phyloP scores from a whole-genome alignment of 2,797 vertebrate genomes.

The Halcyon badia region DNA sequence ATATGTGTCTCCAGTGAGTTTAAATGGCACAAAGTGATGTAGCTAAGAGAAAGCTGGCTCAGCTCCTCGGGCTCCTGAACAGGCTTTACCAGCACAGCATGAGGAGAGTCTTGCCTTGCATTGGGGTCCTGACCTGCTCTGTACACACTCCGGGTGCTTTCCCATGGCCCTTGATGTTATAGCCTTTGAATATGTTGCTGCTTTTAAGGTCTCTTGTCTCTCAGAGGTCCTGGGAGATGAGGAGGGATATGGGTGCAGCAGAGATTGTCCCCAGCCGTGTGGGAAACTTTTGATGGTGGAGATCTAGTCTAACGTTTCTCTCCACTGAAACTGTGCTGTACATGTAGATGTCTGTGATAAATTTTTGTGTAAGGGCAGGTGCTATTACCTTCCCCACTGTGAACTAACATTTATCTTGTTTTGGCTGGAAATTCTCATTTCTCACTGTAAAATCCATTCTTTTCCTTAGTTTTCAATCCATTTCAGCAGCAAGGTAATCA shows the following conservation, averaged over 20 bases:
- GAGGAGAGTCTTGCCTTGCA: background rate
- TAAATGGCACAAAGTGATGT: background rate
- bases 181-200: background rate
- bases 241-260: background rate
- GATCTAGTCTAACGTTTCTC: background rate
- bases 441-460: background rate
- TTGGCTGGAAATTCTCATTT: background rate
- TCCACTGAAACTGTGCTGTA: background rate
- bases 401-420: background rate
- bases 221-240: background rate
- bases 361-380: background rate
- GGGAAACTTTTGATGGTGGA: background rate
- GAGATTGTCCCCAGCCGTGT: background rate
- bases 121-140: background rate
- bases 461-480: background rate
- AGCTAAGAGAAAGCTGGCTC: background rate
- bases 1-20: rapidly evolving
- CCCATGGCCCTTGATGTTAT: background rate
- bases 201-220: background rate
- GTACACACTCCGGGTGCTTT: background rate
- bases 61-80: background rate
- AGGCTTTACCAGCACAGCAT: background rate
- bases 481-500: background rate
- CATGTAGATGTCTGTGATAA: background rate
- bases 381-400: background rate